Percentiles rank a stretch among this genome's conserved stretches.
phyloP scores from a whole-genome alignment of 2,888 invertebrate genomes.

The Melanchra persicariae region DNA sequence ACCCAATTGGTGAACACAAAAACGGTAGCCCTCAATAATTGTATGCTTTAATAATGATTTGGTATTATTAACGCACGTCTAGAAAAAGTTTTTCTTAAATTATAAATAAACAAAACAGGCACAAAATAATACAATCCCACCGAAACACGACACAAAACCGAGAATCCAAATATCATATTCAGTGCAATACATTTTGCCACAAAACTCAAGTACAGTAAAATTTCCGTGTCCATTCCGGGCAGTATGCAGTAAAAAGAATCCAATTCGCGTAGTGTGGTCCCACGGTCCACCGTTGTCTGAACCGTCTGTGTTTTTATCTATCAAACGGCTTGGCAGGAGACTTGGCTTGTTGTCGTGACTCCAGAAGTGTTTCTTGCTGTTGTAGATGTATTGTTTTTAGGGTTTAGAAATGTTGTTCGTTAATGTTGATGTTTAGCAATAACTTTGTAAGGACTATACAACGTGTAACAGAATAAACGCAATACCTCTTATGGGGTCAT shows the following conservation, averaged over 20 bases:
- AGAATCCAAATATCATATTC: slow-evolving; percentile 46
- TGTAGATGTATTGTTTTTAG: slow-evolving; percentile 8
- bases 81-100: too few relatives aligned
- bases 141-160: not conserved
- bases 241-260: slow-evolving; percentile 46
- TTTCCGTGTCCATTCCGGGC: slow-evolving; percentile 46
- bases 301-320: slow-evolving; percentile 51
- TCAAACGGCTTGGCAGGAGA: slow-evolving; percentile 52
- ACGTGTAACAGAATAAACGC: too few relatives aligned
- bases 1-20: too few relatives aligned
- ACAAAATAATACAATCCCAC: not conserved
- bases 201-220: slow-evolving; percentile 16
- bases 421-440: not conserved
- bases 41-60: too few relatives aligned
- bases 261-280: slow-evolving; percentile 41
- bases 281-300: slow-evolving; percentile 42
- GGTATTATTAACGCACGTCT: too few relatives aligned
- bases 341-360: slow-evolving; percentile 15
- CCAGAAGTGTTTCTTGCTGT: not conserved
- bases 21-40: too few relatives aligned
- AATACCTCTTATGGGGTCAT: too few relatives aligned
- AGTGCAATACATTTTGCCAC: slow-evolving; percentile 42
- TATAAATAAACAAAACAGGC: not conserved
- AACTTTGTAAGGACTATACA: too few relatives aligned
- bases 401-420: not conserved